Conservation (phyloP, 2,113 vertebrate genomes). For the Accipiter cooperii region DNA sequence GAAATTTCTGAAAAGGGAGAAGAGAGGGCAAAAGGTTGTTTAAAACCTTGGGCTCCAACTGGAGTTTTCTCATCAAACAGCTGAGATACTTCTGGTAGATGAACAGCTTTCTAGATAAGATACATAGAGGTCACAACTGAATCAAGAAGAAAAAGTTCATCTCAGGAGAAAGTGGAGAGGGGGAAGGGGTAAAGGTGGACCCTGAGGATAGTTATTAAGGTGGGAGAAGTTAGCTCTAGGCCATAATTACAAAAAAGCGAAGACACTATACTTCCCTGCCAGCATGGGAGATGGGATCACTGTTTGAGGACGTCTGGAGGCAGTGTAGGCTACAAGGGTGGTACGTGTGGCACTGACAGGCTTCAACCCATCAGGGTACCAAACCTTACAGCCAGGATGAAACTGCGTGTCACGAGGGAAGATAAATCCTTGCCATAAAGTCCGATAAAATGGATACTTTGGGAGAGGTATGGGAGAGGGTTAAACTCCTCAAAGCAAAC, state of each 20-base stretch:
- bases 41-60: neutral
- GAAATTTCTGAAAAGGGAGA: neutral
- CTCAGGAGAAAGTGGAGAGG: neutral
- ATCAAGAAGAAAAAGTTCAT: neutral
- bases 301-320: neutral
- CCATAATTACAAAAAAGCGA: neutral
- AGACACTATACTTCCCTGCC: neutral
- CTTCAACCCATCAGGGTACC: neutral
- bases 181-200: neutral
- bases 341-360: fast-evolving
- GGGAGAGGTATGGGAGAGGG: neutral
- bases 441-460: neutral
- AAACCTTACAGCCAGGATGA: neutral
- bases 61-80: neutral
- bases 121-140: neutral
- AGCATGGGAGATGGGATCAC: too few relatives aligned
- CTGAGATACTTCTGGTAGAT: neutral
- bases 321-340: neutral
- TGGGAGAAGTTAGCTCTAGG: neutral
- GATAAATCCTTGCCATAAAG: neutral
- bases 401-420: neutral
- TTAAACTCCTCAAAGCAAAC: neutral
- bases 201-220: neutral
- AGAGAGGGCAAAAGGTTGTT: neutral
- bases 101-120: neutral